Conservation (phyloP, 1,140 invertebrate genomes). For the Homalodisca vitripennis region DNA sequence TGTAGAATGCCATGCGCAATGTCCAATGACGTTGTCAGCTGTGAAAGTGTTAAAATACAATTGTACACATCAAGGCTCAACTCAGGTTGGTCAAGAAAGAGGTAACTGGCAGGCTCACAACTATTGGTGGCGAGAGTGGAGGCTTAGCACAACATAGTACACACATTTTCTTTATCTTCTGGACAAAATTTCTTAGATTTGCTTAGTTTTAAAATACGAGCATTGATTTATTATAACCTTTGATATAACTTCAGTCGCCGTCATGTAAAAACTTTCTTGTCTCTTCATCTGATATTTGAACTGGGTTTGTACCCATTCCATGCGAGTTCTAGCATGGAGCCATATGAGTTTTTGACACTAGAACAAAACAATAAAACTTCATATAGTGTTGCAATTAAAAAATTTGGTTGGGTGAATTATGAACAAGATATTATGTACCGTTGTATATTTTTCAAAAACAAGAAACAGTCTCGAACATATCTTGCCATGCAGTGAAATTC, state of each 20-base stretch:
- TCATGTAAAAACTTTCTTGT: slow-evolving; percentile 92
- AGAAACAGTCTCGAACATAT: background rate
- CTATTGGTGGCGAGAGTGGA: background rate
- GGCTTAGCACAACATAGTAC: background rate
- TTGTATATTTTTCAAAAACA: background rate
- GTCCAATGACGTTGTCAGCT: no score
- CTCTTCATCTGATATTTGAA: slow-evolving; percentile 74
- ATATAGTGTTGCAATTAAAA: background rate
- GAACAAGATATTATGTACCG: no score
- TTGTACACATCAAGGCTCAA: no score
- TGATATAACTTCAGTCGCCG: slow-evolving; percentile 88
- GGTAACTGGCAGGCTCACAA: background rate
- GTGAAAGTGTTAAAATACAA: no score
- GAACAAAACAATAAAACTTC: slow-evolving; percentile 38
- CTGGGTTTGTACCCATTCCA: slow-evolving; percentile 90
- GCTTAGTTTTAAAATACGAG: background rate
- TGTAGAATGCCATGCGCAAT: no score
- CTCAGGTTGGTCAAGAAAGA: background rate
- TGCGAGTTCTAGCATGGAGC: slow-evolving; percentile 90
- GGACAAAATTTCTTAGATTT: slow-evolving; percentile 29
- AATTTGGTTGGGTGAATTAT: no score
- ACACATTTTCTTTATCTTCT: background rate
- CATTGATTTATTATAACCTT: slow-evolving; percentile 52
- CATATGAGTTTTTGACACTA: slow-evolving; percentile 82
- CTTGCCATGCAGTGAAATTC: background rate